A percentile compares a stretch with the other conserved stretches of the same genome.
Evolutionary conservation across 2,113 vertebrate species (phyloP).

Genomic region (Pangasianodon gigas): DNA sequence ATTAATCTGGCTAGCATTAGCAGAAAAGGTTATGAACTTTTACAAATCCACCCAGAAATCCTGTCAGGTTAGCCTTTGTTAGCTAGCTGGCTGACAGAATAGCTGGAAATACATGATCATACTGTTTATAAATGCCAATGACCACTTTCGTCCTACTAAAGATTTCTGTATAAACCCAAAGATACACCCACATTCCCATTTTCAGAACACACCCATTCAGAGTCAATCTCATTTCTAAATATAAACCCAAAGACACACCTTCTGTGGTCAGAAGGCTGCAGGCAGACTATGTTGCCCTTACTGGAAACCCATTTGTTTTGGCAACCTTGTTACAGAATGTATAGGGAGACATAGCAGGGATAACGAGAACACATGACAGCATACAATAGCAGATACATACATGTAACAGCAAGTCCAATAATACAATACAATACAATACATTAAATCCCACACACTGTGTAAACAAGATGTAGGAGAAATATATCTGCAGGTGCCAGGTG

Average conservation of each 20-base stretch:
- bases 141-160: background rate
- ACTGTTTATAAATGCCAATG: background rate
- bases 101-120: background rate
- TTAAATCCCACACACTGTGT: background rate
- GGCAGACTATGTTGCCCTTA: background rate
- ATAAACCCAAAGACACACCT: slow-evolving; percentile 12
- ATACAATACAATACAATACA: background rate
- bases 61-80: background rate
- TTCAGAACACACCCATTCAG: background rate
- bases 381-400: background rate
- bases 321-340: background rate
- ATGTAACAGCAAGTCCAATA: background rate
- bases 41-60: background rate
- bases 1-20: background rate
- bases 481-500: slow-evolving; percentile 7
- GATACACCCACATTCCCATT: background rate
- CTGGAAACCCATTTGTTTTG: background rate
- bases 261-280: background rate
- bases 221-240: slow-evolving; percentile 7
- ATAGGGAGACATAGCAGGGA: background rate
- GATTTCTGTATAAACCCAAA: background rate
- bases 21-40: background rate
- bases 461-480: background rate
- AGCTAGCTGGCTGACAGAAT: background rate
- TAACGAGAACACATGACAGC: background rate